Evolutionary conservation across 2,113 vertebrate genomes (phyloP).

Genomic region (Sciurus niger): DNA sequence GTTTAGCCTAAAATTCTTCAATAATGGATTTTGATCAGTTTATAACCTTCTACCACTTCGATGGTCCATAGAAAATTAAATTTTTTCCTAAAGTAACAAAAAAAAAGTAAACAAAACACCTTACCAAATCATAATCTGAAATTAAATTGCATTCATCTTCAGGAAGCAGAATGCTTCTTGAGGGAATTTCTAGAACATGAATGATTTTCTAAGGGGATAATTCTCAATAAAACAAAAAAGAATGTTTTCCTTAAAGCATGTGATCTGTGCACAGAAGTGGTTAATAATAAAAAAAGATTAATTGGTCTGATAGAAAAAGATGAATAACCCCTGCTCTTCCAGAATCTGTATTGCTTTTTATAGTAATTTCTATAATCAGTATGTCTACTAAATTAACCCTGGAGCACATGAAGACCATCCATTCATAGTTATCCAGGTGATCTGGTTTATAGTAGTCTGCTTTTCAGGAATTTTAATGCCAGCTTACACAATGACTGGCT

Average conservation of each 20-base stretch:
- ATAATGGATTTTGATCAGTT: not conserved
- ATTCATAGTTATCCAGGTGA: not conserved
- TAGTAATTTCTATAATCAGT: not conserved
- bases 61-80: not conserved
- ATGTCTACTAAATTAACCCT: not conserved
- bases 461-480: slow-evolving; percentile 21
- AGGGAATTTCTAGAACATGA: not conserved
- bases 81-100: not conserved
- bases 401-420: not conserved
- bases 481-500: not conserved
- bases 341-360: not conserved
- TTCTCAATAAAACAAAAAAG: not conserved
- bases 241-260: slow-evolving; percentile 1
- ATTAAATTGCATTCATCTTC: not conserved
- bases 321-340: not conserved
- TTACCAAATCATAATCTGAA: not conserved
- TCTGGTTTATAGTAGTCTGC: not conserved
- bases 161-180: not conserved
- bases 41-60: not conserved
- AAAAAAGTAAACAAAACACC: too few relatives aligned
- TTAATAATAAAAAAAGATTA: not conserved
- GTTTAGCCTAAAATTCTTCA: not conserved
- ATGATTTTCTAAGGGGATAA: not conserved
- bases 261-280: not conserved
- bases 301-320: not conserved